phyloP scores from a whole-genome alignment of 2,113 vertebrate species.

The Galbula dea region DNA sequence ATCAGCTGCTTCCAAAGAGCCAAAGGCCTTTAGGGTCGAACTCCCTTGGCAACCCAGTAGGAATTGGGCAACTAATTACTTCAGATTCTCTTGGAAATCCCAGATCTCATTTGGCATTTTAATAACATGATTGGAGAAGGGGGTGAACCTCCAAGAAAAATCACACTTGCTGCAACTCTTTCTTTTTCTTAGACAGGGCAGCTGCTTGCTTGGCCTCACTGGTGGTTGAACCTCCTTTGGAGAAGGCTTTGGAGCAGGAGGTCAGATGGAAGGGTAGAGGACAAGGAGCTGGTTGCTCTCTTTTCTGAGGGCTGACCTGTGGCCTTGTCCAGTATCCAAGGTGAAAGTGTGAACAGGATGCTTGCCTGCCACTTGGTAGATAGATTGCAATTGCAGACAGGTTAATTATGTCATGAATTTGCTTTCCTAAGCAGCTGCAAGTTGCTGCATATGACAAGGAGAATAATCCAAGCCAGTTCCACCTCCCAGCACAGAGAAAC shows the following conservation, averaged over 20 bases:
- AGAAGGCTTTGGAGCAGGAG: background rate
- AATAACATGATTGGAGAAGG: background rate
- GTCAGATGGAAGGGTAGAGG: background rate
- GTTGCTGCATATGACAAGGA: background rate
- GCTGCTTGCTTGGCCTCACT: background rate
- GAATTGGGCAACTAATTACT: conserved; percentile 33
- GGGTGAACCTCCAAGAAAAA: background rate
- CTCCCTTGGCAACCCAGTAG: background rate
- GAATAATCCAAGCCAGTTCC: conserved; percentile 30
- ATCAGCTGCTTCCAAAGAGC: background rate
- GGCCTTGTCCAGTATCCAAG: background rate
- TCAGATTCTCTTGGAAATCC: conserved; percentile 41
- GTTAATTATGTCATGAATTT: conserved; percentile 1
- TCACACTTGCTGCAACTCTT: background rate
- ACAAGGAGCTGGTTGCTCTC: fast-evolving
- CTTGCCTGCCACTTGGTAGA: background rate
- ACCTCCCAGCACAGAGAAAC: conserved; percentile 46
- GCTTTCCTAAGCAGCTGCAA: background rate
- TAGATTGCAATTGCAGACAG: background rate
- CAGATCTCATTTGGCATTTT: conserved; percentile 34
- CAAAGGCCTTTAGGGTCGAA: conserved; percentile 17
- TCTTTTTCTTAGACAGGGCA: background rate
- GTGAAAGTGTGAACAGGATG: background rate
- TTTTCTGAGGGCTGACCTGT: background rate
- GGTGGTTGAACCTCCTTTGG: background rate